These are phyloP conservation scores for Australoheros scitulus DNA, from an alignment of 2,113 vertebrate species.

Conservation along the genomic window DNA sequence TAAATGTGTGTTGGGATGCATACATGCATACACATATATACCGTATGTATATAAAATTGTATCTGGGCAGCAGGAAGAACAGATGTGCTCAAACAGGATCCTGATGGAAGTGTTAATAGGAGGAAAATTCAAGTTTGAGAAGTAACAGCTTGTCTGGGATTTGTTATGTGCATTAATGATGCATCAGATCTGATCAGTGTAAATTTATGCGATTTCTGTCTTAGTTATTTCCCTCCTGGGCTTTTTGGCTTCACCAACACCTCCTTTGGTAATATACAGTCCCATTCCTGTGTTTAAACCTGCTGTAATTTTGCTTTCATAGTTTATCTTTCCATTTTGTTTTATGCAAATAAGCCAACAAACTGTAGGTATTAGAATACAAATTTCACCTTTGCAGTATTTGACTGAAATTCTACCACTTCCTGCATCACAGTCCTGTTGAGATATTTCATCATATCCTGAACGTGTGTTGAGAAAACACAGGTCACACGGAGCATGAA, in stretches of 20 bases:
- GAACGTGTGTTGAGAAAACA: too few relatives aligned
- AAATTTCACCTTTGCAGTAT: fast-evolving
- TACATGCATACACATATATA: too few relatives aligned
- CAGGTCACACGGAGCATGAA: too few relatives aligned
- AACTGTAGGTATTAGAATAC: background rate
- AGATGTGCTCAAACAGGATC: background rate
- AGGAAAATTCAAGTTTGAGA: fast-evolving
- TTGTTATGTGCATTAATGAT: too few relatives aligned
- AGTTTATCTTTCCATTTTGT: background rate
- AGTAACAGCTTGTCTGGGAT: too few relatives aligned
- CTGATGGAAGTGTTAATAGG: background rate
- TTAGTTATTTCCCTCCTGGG: background rate
- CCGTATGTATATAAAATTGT: background rate
- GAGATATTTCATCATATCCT: too few relatives aligned
- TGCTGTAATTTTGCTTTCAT: background rate
- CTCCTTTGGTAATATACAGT: background rate
- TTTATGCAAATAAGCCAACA: background rate
- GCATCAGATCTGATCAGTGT: background rate
- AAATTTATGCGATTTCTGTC: background rate
- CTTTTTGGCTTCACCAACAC: background rate
- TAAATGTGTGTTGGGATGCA: background rate
- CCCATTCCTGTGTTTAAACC: background rate
- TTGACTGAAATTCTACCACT: background rate
- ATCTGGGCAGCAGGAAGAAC: background rate
- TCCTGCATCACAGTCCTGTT: background rate